Evolutionary conservation across 2,888 invertebrate genomes (phyloP), one percentile per base, ranked within the genome.

Genomic region (Hemicrepidius hirtus): DNA sequence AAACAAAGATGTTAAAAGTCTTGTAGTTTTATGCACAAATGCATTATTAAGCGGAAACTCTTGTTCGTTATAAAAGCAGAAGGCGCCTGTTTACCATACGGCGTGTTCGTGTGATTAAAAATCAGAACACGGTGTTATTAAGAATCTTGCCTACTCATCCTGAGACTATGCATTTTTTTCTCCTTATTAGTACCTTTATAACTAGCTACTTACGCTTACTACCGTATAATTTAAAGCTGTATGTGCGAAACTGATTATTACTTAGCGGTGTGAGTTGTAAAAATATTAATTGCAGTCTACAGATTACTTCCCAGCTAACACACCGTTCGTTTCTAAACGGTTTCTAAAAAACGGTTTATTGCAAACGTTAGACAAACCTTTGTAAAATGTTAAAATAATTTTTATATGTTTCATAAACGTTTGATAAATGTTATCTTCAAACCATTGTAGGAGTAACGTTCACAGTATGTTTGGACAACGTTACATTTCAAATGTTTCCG

Each of bases 141-240:
- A 79, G 79, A 83, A 81, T 81, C 69, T 76, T 81, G 83, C 83
- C 77, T 71, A 77, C 80, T 84, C 84, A 84, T 83, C 78, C 75
- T 75, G 68, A 73, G 64, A 77, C 80, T 81, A 82, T 84, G 82
- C 81, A 82, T 84, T 83, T 83, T 78, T 81, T 79, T 76, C 77
- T 76, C 76, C 79, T 81, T 78, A 82, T 82, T 82, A 83, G 65
- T 69, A 41, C 66, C 62, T 57, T 70, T 35, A 57, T 67, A 53
- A 71, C 35, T 24, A 50, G 53, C 46, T 55, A 32, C 59, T 60
- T 65, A 59, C 40, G 35, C 40, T 53, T 60, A 57, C 53, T 44
- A 53, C 40, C 24, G 49, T 55, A 44, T 63, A 63, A 68, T 72
- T 68, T 68, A 67, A 44, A n/a, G 57, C 64, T 20, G 41, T 35